Conservation (phyloP, 2,888 invertebrate species). For the Ariolimax columbianus region DNA sequence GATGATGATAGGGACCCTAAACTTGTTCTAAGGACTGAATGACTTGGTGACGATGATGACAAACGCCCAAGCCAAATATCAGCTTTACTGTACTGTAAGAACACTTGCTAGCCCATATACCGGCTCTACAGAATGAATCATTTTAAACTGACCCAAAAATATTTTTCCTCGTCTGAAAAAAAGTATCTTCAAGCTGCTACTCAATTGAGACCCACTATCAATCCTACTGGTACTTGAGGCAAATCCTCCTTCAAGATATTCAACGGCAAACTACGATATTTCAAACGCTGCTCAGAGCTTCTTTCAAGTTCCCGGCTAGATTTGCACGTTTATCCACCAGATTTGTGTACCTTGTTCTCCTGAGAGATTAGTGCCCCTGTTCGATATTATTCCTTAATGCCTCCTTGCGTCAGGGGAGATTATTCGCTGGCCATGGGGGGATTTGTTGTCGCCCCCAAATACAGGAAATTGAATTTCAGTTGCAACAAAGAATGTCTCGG, state of each 20-base stretch:
- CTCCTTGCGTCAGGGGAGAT: slow-evolving; percentile 17
- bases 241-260: slow-evolving; percentile 9
- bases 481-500: too few relatives aligned
- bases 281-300: neutral
- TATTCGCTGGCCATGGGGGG: neutral
- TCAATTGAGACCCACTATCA: neutral
- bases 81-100: too few relatives aligned
- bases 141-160: neutral
- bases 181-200: neutral
- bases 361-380: neutral
- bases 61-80: too few relatives aligned
- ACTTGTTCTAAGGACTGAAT: too few relatives aligned
- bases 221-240: neutral
- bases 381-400: slow-evolving; percentile 28
- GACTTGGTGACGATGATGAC: too few relatives aligned
- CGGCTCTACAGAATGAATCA: too few relatives aligned
- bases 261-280: slow-evolving; percentile 14
- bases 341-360: slow-evolving; percentile 16
- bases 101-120: too few relatives aligned
- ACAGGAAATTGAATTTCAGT: too few relatives aligned
- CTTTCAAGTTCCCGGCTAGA: neutral
- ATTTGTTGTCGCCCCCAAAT: neutral
- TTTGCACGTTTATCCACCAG: neutral
- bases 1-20: too few relatives aligned
- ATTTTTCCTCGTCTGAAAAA: neutral